Evolutionary conservation across 1,140 invertebrate species (phyloP).

Genomic region (Trypoxylus dichotomus): DNA sequence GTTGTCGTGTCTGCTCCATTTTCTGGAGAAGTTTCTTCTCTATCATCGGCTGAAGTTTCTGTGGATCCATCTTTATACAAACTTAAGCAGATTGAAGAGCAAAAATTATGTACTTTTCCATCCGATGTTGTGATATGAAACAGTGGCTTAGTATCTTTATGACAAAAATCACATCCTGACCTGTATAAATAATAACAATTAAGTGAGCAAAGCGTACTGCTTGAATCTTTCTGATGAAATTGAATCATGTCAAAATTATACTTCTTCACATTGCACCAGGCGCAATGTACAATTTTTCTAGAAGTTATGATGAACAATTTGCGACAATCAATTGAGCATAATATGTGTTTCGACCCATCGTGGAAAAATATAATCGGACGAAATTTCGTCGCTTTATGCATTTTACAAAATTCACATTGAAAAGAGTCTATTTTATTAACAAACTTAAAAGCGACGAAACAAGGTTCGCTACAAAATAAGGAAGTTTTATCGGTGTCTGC

Average conservation of each 20-base stretch:
- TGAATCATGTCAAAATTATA: slow-evolving; percentile 96
- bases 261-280: slow-evolving; percentile 94
- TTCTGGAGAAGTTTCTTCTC: neutral
- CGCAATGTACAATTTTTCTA: slow-evolving; percentile 89
- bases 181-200: slow-evolving; percentile 65
- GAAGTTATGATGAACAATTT: slow-evolving; percentile 87
- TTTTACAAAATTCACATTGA: slow-evolving; percentile 82
- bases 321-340: slow-evolving; percentile 85
- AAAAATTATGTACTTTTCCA: slow-evolving; percentile 86
- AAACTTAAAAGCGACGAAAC: slow-evolving; percentile 91
- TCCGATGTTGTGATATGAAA: slow-evolving; percentile 93
- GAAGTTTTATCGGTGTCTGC: slow-evolving; percentile 67
- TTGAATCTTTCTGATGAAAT: slow-evolving; percentile 62
- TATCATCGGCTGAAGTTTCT: neutral
- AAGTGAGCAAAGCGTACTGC: slow-evolving; percentile 86
- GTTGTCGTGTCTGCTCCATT: neutral
- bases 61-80: slow-evolving; percentile 6
- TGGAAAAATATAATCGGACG: slow-evolving; percentile 28
- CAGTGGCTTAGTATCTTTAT: slow-evolving; percentile 73
- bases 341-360: slow-evolving; percentile 65
- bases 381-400: slow-evolving; percentile 53
- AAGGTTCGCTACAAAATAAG: slow-evolving; percentile 86
- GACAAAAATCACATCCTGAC: slow-evolving; percentile 75
- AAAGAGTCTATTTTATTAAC: slow-evolving; percentile 82
- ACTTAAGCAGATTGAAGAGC: slow-evolving; percentile 59